Conservation (phyloP, 1,140 invertebrate genomes). For the Drosophila sucinea region DNA sequence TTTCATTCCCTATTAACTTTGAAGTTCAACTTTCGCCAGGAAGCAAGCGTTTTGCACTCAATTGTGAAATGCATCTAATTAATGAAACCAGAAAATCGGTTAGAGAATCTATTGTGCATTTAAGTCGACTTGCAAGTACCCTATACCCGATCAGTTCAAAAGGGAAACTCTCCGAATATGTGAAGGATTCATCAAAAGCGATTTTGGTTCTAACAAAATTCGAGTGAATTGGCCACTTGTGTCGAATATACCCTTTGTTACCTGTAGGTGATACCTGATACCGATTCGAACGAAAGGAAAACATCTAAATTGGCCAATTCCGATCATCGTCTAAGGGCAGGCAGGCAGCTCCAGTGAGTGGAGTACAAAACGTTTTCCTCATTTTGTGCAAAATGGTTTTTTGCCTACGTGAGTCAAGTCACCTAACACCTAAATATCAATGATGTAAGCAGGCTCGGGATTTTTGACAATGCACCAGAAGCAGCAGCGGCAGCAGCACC, state of each 20-base stretch:
- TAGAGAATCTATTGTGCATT: not conserved
- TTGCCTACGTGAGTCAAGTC: slow-evolving; percentile 56
- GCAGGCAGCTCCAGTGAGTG: not conserved
- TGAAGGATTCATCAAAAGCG: too few species aligned
- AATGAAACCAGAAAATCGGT: slow-evolving; percentile 6
- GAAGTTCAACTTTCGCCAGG: slow-evolving; percentile 18
- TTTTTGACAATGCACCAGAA: slow-evolving; percentile 60
- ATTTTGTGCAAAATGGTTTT: slow-evolving; percentile 30
- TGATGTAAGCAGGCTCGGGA: slow-evolving; percentile 59
- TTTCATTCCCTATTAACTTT: slow-evolving; percentile 6
- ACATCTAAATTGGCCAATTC: slow-evolving; percentile 10
- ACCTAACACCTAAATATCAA: slow-evolving; percentile 54
- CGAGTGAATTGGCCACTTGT: not conserved
- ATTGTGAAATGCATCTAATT: slow-evolving; percentile 13
- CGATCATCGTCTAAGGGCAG: slow-evolving; percentile 2
- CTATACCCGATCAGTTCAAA: too few species aligned
- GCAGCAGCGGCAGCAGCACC: not conserved
- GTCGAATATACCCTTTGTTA: not conserved
- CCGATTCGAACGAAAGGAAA: not conserved
- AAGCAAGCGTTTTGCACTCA: slow-evolving; percentile 4
- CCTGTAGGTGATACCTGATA: not conserved
- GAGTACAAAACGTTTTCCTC: slow-evolving; percentile 11
- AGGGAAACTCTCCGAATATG: too few species aligned
- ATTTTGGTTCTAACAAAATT: too few species aligned
- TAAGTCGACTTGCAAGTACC: too few species aligned